Evolutionary conservation across 2,113 vertebrate species (phyloP).

Genomic region (Trichomycterus rosablanca): DNA sequence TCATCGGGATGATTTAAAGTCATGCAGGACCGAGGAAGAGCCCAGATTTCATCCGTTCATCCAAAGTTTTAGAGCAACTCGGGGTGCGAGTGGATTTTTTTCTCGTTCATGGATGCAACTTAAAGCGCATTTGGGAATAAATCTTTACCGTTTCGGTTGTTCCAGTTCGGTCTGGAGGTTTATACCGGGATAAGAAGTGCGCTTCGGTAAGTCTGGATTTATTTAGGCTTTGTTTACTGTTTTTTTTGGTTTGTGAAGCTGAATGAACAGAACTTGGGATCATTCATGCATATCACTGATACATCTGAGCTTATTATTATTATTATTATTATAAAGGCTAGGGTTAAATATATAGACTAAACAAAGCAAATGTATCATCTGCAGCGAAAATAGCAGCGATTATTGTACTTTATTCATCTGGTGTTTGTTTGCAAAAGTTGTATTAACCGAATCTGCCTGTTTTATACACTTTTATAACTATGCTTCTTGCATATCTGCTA

Average conservation of each 20-base stretch:
- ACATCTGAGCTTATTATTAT: too few relatives aligned
- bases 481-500: too few relatives aligned
- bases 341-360: too few relatives aligned
- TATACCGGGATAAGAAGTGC: neutral
- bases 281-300: neutral
- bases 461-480: too few relatives aligned
- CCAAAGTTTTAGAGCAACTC: slow-evolving; percentile 35
- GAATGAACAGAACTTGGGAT: too few relatives aligned
- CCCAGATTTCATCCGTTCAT: slow-evolving; percentile 29
- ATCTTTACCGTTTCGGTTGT: slow-evolving; percentile 29
- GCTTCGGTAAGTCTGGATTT: slow-evolving; percentile 12
- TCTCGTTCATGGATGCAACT: slow-evolving; percentile 43
- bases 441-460: too few relatives aligned
- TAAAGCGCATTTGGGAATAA: slow-evolving; percentile 32
- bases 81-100: slow-evolving; percentile 39
- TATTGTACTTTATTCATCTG: too few relatives aligned
- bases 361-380: too few relatives aligned
- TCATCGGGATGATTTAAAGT: neutral
- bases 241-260: neutral
- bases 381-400: too few relatives aligned
- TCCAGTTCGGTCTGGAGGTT: neutral
- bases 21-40: slow-evolving; percentile 6
- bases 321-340: too few relatives aligned
- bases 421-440: too few relatives aligned
- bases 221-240: too few relatives aligned